A percentile compares a stretch with the other conserved stretches of the same genome.
These are phyloP conservation scores for Dicaeum eximium DNA, from an alignment of 2,113 vertebrate genomes.

Conservation along the genomic window DNA sequence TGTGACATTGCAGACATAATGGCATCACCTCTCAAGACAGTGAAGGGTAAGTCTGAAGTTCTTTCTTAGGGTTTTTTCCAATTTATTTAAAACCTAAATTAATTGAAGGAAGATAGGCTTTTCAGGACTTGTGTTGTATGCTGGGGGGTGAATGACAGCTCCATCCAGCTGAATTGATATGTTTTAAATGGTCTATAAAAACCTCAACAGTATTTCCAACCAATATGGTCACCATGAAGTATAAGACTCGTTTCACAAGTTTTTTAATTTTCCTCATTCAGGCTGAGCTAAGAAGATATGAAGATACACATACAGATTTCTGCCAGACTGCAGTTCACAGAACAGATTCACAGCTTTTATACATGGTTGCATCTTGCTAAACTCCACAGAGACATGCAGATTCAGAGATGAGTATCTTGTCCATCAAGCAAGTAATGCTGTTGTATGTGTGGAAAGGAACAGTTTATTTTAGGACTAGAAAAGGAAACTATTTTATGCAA, in stretches of 20 bases:
- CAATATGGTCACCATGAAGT: background rate
- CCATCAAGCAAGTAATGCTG: background rate
- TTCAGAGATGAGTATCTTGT: background rate
- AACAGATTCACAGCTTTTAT: constrained; percentile 1
- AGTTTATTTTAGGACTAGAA: background rate
- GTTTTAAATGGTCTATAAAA: background rate
- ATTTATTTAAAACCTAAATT: background rate
- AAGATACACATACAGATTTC: constrained; percentile 25
- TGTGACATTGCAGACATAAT: background rate
- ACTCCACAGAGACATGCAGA: background rate
- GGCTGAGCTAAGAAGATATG: constrained; percentile 1
- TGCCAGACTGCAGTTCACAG: background rate
- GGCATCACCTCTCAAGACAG: background rate
- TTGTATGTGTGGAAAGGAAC: background rate
- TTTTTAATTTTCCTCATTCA: constrained; percentile 32
- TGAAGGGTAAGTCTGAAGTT: background rate
- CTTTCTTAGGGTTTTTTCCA: background rate
- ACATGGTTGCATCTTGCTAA: background rate
- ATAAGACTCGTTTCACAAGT: background rate
- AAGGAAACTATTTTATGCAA: background rate
- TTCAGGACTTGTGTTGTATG: background rate
- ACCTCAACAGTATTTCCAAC: background rate
- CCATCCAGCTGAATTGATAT: background rate
- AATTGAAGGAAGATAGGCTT: background rate
- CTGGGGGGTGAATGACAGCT: background rate